Base-by-base conservation (phyloP, 2,797 vertebrate species). In the Uromys caudimaculatus region DNA sequence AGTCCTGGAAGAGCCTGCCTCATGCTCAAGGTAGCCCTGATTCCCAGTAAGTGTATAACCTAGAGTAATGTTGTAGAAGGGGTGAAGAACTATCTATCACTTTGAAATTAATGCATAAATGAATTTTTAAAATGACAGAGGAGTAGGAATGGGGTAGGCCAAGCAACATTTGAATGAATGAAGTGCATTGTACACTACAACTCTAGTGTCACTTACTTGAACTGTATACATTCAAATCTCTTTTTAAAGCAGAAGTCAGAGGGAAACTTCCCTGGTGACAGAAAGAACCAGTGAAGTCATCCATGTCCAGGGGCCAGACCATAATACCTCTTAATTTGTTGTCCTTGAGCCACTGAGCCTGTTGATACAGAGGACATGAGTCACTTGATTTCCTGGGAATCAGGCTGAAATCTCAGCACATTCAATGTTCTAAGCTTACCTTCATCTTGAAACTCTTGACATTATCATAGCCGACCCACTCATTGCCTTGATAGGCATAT, bases 401-500 rank as follows among this genome's bases (percentile, higher is more conserved):
- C 62, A 52, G 3, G 21, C 21, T 93, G 47, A 32, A 19, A 44
- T 54, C 4, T 38, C 17, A 78, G 32, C 3, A 38, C 0, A 10
- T 52, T 6, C 10, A 54, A 64, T 17, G 7, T 23, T 23, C 7
- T 60, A 47, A 44, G 11, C 35, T 2, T 98, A 99, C 99, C 98
- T 99, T 99, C 95, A 93, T 98, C n/a, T 98, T 96, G 77, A 98
- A 99, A 98, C 99, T 99, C 92, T 99, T 98, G 83, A 62, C 99
- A n/a, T n/a, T n/a, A n/a, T n/a, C n/a, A 86, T 99, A 99, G 94
- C 99, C 99, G 78, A 99, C 98, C 99, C 99, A 99, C 3, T 99
- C 98, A 0, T 19, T 98, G 89, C 96, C 98, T 90, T 99, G 98
- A 93, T 95, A 97, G 90, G 99, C 98, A 44, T 99, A 99, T 1